phyloP scores from a whole-genome alignment of 2,797 vertebrate species.

The Peromyscus eremicus region DNA sequence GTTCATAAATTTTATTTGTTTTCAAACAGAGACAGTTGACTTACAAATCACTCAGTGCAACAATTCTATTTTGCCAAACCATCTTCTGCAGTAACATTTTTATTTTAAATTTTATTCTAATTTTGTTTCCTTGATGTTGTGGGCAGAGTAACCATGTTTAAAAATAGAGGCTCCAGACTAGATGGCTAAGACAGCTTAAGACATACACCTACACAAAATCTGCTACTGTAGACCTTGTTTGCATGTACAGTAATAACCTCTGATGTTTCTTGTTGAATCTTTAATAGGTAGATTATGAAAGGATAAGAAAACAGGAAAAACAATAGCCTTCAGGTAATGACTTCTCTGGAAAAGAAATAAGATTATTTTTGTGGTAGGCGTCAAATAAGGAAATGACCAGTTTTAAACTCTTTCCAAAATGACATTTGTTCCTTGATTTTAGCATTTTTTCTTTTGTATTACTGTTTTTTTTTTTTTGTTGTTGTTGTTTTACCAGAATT shows the following conservation, averaged over 20 bases:
- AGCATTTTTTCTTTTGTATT: neutral
- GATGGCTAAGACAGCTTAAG: neutral
- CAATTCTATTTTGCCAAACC: neutral
- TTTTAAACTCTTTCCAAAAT: neutral
- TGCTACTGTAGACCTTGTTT: neutral
- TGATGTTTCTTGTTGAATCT: neutral
- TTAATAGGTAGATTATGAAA: neutral
- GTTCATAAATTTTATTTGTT: slow-evolving; percentile 37
- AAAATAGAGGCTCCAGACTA: slow-evolving; percentile 1
- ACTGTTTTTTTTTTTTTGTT: neutral
- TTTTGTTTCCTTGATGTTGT: slow-evolving; percentile 22
- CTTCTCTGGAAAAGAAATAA: neutral
- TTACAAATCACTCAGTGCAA: slow-evolving; percentile 54
- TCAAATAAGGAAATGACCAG: neutral
- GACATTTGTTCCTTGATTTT: neutral
- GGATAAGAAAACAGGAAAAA: neutral
- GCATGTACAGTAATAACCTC: neutral
- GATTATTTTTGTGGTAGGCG: neutral
- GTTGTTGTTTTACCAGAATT: too few relatives aligned
- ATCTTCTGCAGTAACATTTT: neutral
- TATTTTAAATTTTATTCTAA: slow-evolving; percentile 2
- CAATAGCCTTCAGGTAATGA: neutral
- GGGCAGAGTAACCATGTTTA: neutral
- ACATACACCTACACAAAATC: slow-evolving; percentile 46
- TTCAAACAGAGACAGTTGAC: slow-evolving; percentile 51